Evolutionary conservation across 2,113 vertebrate species (phyloP).

Genomic region (Okapia johnstoni): DNA sequence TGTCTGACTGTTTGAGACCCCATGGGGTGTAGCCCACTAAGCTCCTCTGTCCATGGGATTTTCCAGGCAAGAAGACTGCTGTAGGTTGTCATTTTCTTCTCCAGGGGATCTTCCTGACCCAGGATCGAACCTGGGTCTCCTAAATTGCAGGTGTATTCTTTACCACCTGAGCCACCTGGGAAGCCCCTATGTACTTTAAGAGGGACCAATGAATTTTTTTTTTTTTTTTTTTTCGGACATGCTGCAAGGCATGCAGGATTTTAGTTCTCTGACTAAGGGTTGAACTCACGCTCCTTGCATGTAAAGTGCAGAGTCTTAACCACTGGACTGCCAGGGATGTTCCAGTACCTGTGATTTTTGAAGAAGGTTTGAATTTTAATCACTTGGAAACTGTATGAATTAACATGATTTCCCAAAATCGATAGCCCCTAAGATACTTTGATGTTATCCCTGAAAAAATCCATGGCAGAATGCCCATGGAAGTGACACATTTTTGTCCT

Average conservation of each 20-base stretch:
- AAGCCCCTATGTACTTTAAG: neutral
- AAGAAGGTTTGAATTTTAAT: slow-evolving; percentile 4
- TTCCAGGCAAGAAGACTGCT: neutral
- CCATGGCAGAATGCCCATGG: neutral
- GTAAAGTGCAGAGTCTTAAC: neutral
- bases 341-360: neutral
- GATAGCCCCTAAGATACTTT: neutral
- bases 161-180: neutral
- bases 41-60: neutral
- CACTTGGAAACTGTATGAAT: neutral
- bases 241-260: neutral
- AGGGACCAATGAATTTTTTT: neutral
- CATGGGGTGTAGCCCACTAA: neutral
- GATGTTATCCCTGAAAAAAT: slow-evolving; percentile 1
- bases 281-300: neutral
- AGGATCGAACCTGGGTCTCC: neutral
- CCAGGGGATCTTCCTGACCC: neutral
- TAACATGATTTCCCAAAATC: neutral
- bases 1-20: neutral
- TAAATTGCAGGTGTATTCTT: neutral
- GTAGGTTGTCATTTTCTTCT: neutral
- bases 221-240: neutral
- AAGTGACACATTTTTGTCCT: neutral
- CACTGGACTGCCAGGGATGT: neutral
- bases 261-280: neutral